phyloP scores from a whole-genome alignment of 2,888 invertebrate species.

The Cyclophora albipunctata region DNA sequence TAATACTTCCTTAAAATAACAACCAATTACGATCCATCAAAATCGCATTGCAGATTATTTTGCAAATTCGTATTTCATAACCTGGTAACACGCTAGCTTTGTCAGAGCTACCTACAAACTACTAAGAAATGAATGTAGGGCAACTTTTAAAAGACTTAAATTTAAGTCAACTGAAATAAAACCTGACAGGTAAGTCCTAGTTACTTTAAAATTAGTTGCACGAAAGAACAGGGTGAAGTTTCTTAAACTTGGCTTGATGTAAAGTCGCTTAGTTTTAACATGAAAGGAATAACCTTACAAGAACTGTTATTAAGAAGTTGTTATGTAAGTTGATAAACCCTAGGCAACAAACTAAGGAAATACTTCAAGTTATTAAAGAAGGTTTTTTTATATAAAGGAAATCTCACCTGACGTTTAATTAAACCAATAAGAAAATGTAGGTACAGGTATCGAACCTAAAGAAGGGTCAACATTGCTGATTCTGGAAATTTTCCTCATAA shows the following conservation, averaged over 20 bases:
- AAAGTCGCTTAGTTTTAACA: constrained; percentile 3
- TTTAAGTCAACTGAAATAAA: constrained; percentile 10
- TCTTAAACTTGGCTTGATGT: constrained; percentile 6
- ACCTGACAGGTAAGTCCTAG: constrained; percentile 8
- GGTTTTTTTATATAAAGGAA: too few relatives aligned
- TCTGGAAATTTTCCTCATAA: constrained; percentile 1
- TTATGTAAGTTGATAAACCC: too few relatives aligned
- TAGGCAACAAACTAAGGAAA: too few relatives aligned
- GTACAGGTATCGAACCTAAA: too few relatives aligned
- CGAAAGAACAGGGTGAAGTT: constrained; percentile 13
- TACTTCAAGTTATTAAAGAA: too few relatives aligned
- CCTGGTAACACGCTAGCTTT: constrained; percentile 8
- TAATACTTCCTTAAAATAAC: background rate
- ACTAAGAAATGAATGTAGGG: constrained; percentile 8
- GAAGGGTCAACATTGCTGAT: too few relatives aligned
- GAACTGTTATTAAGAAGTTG: too few relatives aligned
- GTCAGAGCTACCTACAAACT: constrained; percentile 7
- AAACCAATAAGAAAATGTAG: too few relatives aligned
- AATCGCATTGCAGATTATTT: constrained; percentile 12
- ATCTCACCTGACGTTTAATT: too few relatives aligned
- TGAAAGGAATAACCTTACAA: constrained; percentile 1
- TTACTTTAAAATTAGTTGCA: constrained; percentile 13
- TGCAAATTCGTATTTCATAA: constrained; percentile 13
- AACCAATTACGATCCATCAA: background rate
- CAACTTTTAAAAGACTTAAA: constrained; percentile 10